Base-by-base conservation (phyloP, 2,888 invertebrate species). In the Leptothorax acervorum region DNA sequence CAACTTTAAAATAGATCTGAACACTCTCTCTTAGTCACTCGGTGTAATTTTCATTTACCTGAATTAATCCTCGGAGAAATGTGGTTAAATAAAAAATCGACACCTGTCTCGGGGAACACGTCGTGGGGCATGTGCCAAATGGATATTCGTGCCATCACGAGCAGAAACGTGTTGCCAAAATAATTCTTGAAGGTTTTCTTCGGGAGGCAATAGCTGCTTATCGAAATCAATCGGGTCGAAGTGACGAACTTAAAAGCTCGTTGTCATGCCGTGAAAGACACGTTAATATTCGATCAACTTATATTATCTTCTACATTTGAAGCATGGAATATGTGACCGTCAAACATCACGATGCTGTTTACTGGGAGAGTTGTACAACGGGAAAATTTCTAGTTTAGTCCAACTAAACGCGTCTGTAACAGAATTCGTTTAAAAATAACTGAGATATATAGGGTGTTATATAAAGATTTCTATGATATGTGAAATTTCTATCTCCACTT, bases 141-240 rank as follows among this genome's bases (percentile, higher is more conserved):
- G 6, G 4, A 42, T 53, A 51, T 65, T 28, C n/a, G 23, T 28
- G 18, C 23, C 42, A 65, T 39, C n/a, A 12, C n/a, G 18, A 42
- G 18, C 66, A 66, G 18, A 76, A 75, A 75, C 48, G n/a, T 28
- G 18, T 51, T 55, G 53, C 42, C 68, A 55, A 66, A 51, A 66
- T 76, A 12, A 42, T 55, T 55, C 5, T 48, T 8, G 42, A 76
- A 39, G 28, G 18, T 66, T 48, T 15, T 48, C 12, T 68, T 42
- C 18, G 15, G n/a, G 0, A 63, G 11, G n/a, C 18, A 23, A 57
- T 57, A 42, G 6, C 23, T 45, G 45, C 15, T 48, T 51, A 35
- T 23, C 15, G 1, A 62, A 48, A 62, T 62, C 12, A n/a, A 15
- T 51, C 15, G 35, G 18, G 45, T 51, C 15, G 35, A 28, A 60